These are phyloP conservation scores for Cerastis rubricosa DNA, from an alignment of 2,888 invertebrate species.

Conservation along the genomic window DNA sequence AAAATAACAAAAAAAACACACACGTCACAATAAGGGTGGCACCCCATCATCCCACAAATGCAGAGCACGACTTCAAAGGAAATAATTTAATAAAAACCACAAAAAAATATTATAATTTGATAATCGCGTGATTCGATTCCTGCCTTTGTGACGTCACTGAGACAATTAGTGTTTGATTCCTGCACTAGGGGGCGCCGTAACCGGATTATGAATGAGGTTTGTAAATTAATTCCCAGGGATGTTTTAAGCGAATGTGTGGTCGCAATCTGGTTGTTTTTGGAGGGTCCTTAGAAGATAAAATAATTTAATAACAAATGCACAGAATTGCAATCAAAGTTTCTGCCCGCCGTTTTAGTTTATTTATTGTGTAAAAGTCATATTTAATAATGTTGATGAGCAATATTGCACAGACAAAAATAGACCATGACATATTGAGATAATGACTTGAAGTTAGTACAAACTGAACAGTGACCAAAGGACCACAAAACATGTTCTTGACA, in stretches of 20 bases:
- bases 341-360: not conserved
- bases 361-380: not conserved
- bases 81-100: constrained; percentile 65
- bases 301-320: constrained; percentile 8
- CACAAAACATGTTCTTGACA: not conserved
- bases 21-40: constrained; percentile 58
- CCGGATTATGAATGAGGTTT: constrained; percentile 69
- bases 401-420: not conserved
- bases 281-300: constrained; percentile 6
- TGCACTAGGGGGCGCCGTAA: constrained; percentile 71
- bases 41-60: constrained; percentile 43
- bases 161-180: constrained; percentile 76
- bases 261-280: constrained; percentile 38
- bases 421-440: not conserved
- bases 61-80: constrained; percentile 75
- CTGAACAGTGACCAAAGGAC: not conserved
- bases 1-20: constrained; percentile 51
- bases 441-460: not conserved
- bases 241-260: constrained; percentile 52
- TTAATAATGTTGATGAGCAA: not conserved
- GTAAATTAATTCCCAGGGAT: constrained; percentile 59
- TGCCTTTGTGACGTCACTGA: constrained; percentile 81
- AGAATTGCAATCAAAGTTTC: not conserved
- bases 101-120: constrained; percentile 81
- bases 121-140: constrained; percentile 83